Conservation (phyloP, 1,140 invertebrate species). For the Aphis gossypii region DNA sequence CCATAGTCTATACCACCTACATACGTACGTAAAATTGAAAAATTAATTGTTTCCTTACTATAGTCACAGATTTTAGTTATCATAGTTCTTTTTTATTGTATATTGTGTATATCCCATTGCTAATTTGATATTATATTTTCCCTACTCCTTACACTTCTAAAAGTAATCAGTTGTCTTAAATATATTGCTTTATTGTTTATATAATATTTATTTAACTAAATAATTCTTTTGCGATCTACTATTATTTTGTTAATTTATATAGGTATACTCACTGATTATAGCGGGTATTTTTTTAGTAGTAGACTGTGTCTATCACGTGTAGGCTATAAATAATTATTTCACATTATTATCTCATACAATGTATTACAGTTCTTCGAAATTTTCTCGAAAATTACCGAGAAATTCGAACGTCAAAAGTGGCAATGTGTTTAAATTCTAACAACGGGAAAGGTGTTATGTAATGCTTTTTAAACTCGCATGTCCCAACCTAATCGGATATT, state of each 20-base stretch:
- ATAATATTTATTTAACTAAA: neutral
- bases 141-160: neutral
- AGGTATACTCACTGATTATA: neutral
- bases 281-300: neutral
- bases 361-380: neutral
- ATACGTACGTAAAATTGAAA: neutral
- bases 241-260: neutral
- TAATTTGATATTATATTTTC: neutral
- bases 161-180: neutral
- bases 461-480: neutral
- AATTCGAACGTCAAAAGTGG: neutral
- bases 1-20: neutral
- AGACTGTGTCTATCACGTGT: neutral
- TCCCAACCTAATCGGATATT: neutral
- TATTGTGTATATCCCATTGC: neutral
- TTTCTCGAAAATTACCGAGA: neutral
- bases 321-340: neutral
- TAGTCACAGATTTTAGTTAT: neutral
- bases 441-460: neutral
- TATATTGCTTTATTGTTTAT: neutral
- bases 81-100: neutral
- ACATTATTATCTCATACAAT: neutral
- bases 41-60: constrained; percentile 7
- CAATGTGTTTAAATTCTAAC: neutral
- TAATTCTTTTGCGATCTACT: neutral